Evolutionary conservation across 1,140 invertebrate genomes (phyloP).

Genomic region (Zaprionus taronus): DNA sequence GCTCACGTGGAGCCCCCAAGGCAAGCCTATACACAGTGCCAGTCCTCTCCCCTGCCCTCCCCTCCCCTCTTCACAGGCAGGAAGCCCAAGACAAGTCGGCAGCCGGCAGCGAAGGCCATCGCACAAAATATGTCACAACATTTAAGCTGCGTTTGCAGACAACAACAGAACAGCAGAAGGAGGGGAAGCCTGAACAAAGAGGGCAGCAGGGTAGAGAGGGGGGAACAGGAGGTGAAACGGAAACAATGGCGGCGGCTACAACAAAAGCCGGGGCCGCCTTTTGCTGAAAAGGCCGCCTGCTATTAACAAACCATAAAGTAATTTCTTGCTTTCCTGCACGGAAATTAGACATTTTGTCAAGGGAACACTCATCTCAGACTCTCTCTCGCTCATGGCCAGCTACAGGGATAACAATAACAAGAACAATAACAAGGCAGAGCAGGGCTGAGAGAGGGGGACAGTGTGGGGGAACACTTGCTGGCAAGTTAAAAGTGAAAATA

Average conservation of each 20-base stretch:
- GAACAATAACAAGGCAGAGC: slow-evolving; percentile 28
- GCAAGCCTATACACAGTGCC: background rate
- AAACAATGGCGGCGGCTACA: slow-evolving; percentile 47
- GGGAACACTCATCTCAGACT: slow-evolving; percentile 63
- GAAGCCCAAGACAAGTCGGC: slow-evolving; percentile 11
- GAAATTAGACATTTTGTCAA: slow-evolving; percentile 84
- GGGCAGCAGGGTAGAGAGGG: no score
- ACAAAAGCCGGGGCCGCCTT: slow-evolving; percentile 23
- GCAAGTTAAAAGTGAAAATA: slow-evolving; percentile 81
- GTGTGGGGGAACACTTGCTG: slow-evolving; percentile 33
- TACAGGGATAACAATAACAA: slow-evolving; percentile 62
- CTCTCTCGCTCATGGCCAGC: slow-evolving; percentile 17
- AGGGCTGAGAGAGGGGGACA: background rate
- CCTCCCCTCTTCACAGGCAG: background rate
- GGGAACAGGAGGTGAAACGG: background rate
- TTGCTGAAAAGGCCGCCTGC: slow-evolving; percentile 65
- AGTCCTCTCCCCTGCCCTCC: no score
- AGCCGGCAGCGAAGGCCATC: background rate
- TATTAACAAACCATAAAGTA: slow-evolving; percentile 83
- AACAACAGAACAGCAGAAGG: slow-evolving; percentile 35
- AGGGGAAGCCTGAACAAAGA: no score
- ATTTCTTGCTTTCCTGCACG: slow-evolving; percentile 83
- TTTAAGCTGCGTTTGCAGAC: slow-evolving; percentile 63
- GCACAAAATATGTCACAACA: slow-evolving; percentile 75
- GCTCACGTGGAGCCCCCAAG: slow-evolving; percentile 25